A percentile compares a stretch with the other conserved stretches of the same genome.
These are phyloP conservation scores for Stramonita haemastoma DNA, from an alignment of 2,888 invertebrate species.

Conservation along the genomic window DNA sequence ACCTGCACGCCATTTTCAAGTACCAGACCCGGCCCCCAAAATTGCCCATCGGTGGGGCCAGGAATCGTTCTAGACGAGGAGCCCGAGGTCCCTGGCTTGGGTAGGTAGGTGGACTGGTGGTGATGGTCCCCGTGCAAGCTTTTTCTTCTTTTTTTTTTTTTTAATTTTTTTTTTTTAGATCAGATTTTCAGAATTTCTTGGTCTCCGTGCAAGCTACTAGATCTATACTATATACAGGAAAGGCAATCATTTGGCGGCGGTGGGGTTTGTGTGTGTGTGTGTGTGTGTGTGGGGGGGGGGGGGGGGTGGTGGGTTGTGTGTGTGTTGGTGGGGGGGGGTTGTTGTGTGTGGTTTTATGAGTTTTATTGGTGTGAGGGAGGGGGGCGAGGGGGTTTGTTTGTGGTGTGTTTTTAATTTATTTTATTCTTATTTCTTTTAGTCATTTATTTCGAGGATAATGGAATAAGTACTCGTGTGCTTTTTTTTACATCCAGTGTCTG, in stretches of 20 bases:
- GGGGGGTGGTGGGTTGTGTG: not conserved
- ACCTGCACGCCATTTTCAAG: not conserved
- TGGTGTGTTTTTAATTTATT: not conserved
- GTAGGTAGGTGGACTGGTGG: too few relatives aligned
- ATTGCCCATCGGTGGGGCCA: not conserved
- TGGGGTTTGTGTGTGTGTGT: too few relatives aligned
- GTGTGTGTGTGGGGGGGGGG: not conserved
- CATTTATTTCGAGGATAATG: too few relatives aligned
- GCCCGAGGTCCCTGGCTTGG: not conserved
- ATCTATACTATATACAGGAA: too few relatives aligned
- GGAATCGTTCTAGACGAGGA: not conserved
- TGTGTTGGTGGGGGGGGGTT: not conserved
- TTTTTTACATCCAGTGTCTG: too few relatives aligned
- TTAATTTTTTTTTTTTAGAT: too few relatives aligned
- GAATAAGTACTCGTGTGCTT: too few relatives aligned
- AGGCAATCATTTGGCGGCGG: too few relatives aligned
- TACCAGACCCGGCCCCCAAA: not conserved
- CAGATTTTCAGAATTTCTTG: too few relatives aligned
- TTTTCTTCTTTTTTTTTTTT: too few relatives aligned
- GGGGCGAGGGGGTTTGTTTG: not conserved
- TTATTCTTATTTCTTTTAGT: not conserved
- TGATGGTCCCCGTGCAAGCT: too few relatives aligned
- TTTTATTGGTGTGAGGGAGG: not conserved
- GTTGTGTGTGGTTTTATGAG: not conserved
- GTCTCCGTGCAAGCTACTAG: too few relatives aligned